Conservation (phyloP, 2,113 vertebrate genomes). For the Sinocyclocheilus maitianheensis region DNA sequence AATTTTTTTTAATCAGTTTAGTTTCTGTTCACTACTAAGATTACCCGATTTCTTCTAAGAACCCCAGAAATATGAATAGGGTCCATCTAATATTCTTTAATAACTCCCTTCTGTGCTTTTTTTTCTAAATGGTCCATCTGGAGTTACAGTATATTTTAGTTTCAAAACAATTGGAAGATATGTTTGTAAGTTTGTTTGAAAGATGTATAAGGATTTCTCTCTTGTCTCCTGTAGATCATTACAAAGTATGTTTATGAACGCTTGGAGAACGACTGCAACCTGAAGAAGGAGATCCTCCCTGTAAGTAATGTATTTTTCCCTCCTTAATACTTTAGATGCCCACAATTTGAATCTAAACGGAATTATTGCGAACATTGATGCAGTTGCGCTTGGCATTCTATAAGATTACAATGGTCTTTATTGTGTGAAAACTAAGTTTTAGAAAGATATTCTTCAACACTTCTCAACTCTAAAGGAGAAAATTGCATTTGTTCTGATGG, state of each 20-base stretch:
- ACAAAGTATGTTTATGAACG: slow-evolving; percentile 93
- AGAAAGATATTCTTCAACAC: background rate
- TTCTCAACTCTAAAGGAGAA: slow-evolving; percentile 6
- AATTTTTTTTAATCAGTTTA: background rate
- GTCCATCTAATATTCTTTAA: background rate
- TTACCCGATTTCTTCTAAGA: background rate
- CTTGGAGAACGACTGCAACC: slow-evolving; percentile 91
- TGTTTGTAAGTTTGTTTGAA: background rate
- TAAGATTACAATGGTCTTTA: slow-evolving; percentile 65
- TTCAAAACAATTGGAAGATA: background rate
- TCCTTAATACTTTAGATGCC: slow-evolving; percentile 52
- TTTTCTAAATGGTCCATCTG: background rate
- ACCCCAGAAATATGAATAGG: background rate
- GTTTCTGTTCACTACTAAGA: background rate
- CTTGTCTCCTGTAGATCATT: slow-evolving; percentile 84
- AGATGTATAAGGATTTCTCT: slow-evolving; percentile 45
- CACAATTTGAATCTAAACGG: slow-evolving; percentile 74
- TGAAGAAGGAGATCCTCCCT: slow-evolving; percentile 90
- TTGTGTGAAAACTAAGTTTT: slow-evolving; percentile 50
- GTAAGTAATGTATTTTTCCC: slow-evolving; percentile 78
- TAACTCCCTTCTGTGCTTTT: background rate
- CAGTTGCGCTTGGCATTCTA: slow-evolving; percentile 61
- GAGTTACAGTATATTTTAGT: background rate
- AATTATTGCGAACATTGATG: slow-evolving; percentile 70
- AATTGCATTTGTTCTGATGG: slow-evolving; percentile 2